Percentiles rank a stretch among this genome's conserved stretches.
Evolutionary conservation across 2,797 vertebrate genomes (phyloP).

Genomic region (Pseudochirops corinnae): DNA sequence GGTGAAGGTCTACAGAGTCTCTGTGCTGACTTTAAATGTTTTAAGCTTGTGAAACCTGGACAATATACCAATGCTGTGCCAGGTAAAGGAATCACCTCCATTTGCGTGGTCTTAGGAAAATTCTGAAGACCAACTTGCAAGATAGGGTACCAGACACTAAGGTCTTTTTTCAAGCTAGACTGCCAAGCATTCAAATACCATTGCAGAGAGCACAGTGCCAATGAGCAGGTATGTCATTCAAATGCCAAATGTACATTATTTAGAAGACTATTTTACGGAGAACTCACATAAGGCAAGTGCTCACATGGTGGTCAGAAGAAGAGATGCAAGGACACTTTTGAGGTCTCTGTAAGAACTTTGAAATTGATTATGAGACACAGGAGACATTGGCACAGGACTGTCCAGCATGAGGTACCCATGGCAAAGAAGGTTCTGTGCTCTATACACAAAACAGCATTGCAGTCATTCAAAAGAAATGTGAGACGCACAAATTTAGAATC

Average conservation of each 20-base stretch:
- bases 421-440: too few relatives aligned
- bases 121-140: not conserved
- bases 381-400: not conserved
- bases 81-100: not conserved
- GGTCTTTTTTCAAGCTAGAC: not conserved
- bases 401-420: too few relatives aligned
- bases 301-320: not conserved
- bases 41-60: not conserved
- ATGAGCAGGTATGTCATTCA: not conserved
- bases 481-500: not conserved
- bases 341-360: not conserved
- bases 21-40: not conserved
- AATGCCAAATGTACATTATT: not conserved
- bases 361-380: not conserved
- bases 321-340: not conserved
- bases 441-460: not conserved
- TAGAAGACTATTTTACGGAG: not conserved
- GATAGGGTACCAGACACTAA: not conserved
- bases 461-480: not conserved
- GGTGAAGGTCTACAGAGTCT: too few relatives aligned
- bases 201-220: not conserved
- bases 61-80: not conserved
- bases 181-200: not conserved
- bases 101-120: not conserved
- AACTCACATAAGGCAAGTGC: not conserved